Base-by-base conservation (phyloP, 1,140 invertebrate genomes). In the Cryptotermes secundus region DNA sequence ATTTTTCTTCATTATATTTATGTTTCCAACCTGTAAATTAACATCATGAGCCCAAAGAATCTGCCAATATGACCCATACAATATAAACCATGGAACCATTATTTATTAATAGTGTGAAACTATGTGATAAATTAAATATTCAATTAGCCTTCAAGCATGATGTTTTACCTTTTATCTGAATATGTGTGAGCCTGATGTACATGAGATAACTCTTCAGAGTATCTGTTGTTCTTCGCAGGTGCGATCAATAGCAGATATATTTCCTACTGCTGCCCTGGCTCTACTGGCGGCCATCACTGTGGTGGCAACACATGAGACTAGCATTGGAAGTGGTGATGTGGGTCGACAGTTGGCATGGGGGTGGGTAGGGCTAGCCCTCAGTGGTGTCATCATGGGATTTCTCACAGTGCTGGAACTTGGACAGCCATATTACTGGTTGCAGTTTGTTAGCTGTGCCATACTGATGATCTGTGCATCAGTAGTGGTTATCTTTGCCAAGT, bases 311-410 rank as follows among this genome's bases (percentile, higher is more conserved):
- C 91, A 94, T 31, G 95, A 96, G 88, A 96, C 95, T 1, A 95
- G 94, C 0, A 92, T 94, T 36, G 94, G 95, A 14, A 92, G 95
- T 16, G 95, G 95, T 0, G 95, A 96, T 87, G 95, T 96, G 26
- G 95, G 96, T 16, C 92, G 94, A n/a, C 95, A 96, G 88, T 90
- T 96, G 80, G 94, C 94, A 0, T 95, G 93, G 87, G 95, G 95
- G 4, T 93, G 94, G 14, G 88, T 96, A 9, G 95, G 95, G 34
- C 92, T 95, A 84, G 94, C 94, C 2, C 88, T 94, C 26, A 93
- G 95, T 86, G 94, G 95, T 3, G 93, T 95, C 0, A 88, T 96
- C 6, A 91, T 93, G 49, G 94, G 94, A 3, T 85, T 92, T 49
- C 89, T 93, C n/a, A 85, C 88, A n/a, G 86, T 89, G 80, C 7